Evolutionary conservation across 2,888 invertebrate genomes (phyloP), one percentile per base, ranked within the genome.

Genomic region (Rhimphoctona megacephalus): DNA sequence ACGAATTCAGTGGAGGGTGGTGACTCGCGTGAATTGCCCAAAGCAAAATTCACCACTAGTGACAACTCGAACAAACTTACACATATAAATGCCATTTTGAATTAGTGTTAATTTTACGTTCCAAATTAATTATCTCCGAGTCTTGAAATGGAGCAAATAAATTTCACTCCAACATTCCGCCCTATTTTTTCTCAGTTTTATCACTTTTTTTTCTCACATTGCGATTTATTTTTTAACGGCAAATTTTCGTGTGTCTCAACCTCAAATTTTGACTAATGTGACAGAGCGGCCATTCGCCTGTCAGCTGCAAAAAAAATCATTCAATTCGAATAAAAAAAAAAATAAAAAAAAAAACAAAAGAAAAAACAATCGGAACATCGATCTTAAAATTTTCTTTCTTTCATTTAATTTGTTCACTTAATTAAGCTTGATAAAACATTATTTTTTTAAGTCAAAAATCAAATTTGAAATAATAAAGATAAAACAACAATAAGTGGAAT

Each of bases 11-110:
- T 22, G 11, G 30, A 64, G 70, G 54, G 46, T 30, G 4, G 5
- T 11, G 69, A 66, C 43, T 80, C 76, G 46, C 66, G 70, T 76
- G 74, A 46, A 69, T 64, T 11, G 54, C 43, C 14, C 19, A 25
- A 54, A 83, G 9, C 14, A 43, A 70, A 49, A 67, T 67, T 64
- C 49, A 57, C 14, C 17, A 33, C 78, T 46, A 52, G 61, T 30
- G 61, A 67, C 77, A 49, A 78, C 70, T 54, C 66, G 1, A 66
- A 14, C 43, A 25, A 81, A 86, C 87, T 87, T 76, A 87, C 87
- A 54, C 82, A 82, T 43, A 80, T 67, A 17, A 87, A 82, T 61
- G 79, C 69, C 87, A 87, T 87, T 79, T 64, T 46, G 17, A 77
- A 72, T 84, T 61, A 46, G 6, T 25, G 17, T 30, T 61, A 17